Percentiles rank a stretch among this genome's conserved stretches.
These are phyloP conservation scores for Halcyon malimbica DNA, from an alignment of 2,113 vertebrate species.

Conservation along the genomic window DNA sequence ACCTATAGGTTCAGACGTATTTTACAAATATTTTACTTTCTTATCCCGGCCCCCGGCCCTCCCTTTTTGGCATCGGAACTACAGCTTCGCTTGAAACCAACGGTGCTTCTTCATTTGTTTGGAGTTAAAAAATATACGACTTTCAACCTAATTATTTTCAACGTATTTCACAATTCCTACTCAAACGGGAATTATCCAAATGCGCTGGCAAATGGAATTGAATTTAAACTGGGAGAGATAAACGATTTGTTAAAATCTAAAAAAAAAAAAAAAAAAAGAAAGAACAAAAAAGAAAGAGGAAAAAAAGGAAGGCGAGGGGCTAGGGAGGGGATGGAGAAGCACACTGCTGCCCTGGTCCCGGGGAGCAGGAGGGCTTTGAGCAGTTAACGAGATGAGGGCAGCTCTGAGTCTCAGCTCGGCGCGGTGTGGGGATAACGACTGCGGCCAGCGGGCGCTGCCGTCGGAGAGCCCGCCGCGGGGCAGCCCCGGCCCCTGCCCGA, in stretches of 20 bases:
- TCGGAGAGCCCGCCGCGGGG: not conserved
- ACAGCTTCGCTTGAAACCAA: constrained; percentile 66
- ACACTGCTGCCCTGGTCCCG: not conserved
- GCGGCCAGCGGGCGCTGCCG: not conserved
- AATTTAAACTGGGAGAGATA: constrained; percentile 17
- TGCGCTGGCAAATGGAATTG: not conserved
- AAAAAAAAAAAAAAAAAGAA: not conserved
- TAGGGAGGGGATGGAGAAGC: too few species aligned
- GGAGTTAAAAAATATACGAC: constrained; percentile 50
- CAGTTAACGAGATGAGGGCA: not conserved
- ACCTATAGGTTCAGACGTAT: constrained; percentile 74
- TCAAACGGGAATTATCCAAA: constrained; percentile 49
- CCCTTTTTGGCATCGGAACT: constrained; percentile 75
- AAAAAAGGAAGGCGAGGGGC: accelerated
- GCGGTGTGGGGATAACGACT: not conserved
- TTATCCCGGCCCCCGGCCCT: not conserved
- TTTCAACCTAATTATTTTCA: constrained; percentile 56
- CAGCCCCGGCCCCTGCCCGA: not conserved
- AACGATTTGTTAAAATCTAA: constrained; percentile 31
- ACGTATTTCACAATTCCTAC: constrained; percentile 44
- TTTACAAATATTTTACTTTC: constrained; percentile 72
- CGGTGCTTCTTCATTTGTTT: constrained; percentile 53
- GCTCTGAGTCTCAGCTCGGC: not conserved
- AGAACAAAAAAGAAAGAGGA: accelerated
- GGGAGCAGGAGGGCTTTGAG: constrained; percentile 37